Evolutionary conservation across 2,888 invertebrate genomes (phyloP).

Genomic region (Dasypolia templi): DNA sequence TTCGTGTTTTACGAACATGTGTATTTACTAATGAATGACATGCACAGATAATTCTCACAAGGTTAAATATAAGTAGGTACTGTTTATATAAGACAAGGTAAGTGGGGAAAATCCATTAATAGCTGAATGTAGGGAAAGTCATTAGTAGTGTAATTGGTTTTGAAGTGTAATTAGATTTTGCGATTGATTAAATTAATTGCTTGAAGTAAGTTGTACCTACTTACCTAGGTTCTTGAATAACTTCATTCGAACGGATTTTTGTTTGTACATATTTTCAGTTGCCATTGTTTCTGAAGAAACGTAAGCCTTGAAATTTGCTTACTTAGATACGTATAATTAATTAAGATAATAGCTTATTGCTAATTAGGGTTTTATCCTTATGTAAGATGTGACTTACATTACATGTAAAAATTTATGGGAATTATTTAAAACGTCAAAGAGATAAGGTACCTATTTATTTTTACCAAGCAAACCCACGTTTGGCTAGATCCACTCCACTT

Average conservation of each 20-base stretch:
- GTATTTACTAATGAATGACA: constrained; percentile 2
- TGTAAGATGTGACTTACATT: background rate
- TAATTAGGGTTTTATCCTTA: background rate
- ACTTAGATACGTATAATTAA: background rate
- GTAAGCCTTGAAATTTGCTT: too few species aligned
- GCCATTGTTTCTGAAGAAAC: background rate
- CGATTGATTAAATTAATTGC: background rate
- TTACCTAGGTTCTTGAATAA: background rate
- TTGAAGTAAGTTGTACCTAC: background rate
- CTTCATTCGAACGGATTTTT: background rate
- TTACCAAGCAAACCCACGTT: too few species aligned
- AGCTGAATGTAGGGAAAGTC: background rate
- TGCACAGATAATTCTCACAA: constrained; percentile 19
- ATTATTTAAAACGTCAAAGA: background rate
- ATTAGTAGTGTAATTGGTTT: background rate
- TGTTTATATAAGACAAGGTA: constrained; percentile 13
- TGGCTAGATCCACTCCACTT: background rate
- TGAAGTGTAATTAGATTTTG: constrained; percentile 14
- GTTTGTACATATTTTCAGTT: background rate
- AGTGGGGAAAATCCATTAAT: constrained; percentile 21
- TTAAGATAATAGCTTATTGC: background rate
- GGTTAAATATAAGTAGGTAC: constrained; percentile 27
- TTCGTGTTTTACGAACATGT: constrained; percentile 20
- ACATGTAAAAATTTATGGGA: background rate
- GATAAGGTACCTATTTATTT: background rate